phyloP scores from a whole-genome alignment of 2,888 invertebrate genomes.

The Calameuta pallipes region DNA sequence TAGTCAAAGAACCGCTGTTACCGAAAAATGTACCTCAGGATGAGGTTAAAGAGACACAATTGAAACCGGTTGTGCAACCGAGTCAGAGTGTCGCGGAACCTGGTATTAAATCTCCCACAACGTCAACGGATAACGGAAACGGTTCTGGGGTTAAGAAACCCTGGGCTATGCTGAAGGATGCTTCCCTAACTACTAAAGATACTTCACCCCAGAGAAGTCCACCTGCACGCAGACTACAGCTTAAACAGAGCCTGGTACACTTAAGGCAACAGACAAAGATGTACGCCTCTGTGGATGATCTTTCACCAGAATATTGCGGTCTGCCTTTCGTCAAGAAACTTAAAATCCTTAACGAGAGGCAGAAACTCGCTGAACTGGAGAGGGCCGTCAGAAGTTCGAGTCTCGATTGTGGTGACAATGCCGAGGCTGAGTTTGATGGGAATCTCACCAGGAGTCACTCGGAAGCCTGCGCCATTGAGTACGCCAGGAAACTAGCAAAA shows the following conservation, averaged over 20 bases:
- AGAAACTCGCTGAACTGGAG: constrained; percentile 86
- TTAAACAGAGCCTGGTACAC: constrained; percentile 53
- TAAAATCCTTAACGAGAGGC: constrained; percentile 88
- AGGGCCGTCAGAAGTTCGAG: constrained; percentile 84
- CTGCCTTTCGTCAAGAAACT: constrained; percentile 89
- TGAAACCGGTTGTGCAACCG: constrained; percentile 28
- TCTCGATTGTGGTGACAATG: constrained; percentile 77
- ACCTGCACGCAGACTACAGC: constrained; percentile 38
- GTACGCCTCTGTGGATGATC: constrained; percentile 86
- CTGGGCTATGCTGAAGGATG: constrained; percentile 84
- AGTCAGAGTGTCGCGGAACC: constrained; percentile 2
- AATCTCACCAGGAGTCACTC: constrained; percentile 82
- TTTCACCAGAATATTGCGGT: constrained; percentile 88
- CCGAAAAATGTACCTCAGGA: constrained; percentile 34
- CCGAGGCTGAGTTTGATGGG: constrained; percentile 70
- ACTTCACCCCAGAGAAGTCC: constrained; percentile 47
- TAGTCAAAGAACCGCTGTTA: constrained; percentile 52
- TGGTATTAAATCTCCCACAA: constrained; percentile 18
- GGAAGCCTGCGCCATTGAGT: constrained; percentile 82
- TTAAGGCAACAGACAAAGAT: constrained; percentile 70
- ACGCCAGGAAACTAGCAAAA: constrained; percentile 60
- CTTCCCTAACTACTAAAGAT: constrained; percentile 61
- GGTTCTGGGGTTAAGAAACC: constrained; percentile 71
- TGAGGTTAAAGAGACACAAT: constrained; percentile 24
- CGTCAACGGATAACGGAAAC: constrained; percentile 38